Base-by-base conservation (phyloP, 2,113 vertebrate genomes). In the Prunella fulvescens region DNA sequence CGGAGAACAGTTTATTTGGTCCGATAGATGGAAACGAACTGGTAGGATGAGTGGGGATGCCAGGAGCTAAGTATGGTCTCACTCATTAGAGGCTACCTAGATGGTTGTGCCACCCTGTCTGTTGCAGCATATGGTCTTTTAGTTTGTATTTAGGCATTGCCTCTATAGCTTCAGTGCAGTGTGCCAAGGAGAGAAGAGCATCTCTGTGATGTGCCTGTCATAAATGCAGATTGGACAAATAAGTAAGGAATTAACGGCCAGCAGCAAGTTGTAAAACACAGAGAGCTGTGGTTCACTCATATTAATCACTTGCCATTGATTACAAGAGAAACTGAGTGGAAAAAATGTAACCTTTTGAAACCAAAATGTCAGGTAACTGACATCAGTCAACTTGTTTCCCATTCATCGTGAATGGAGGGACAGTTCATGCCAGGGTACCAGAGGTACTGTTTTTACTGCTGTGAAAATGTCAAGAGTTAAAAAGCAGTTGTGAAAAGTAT, bases 401-500 rank as follows among this genome's bases (percentile, higher is more conserved):
- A 14, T 86, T n/a, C 19, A 47, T 40, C 61, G 33, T 56, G 37
- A 56, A 42, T 65, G 66, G 19, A 71, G 11, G 17, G 73, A 65
- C 37, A 69, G 22, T 70, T 95, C 42, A 18, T 74, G 40, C 56
- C 33, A 71, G 42, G 22, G 20, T 92, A 73, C 40, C 26, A 65
- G 33, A 78, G 60, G 23, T 83, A 57, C 44, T 73, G 76, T 77
- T 79, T 79, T 53, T 48, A 73, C 45, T 90, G 22, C 51, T 90
- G 40, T 93, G 88, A 92, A 96, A 92, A 93, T 95, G 78, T 94
- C 90, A 79, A 54, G 64, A 92, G 64, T 95, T 94, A 91, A 97
- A 94, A 96, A 70, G 11, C 33, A 58, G 67, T 83, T 93, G 53
- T 35, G 25, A 70, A 56, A 88, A 86, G 26, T 82, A 84, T 96